These are phyloP conservation scores for Cerastis rubricosa DNA, from an alignment of 2,888 invertebrate species.

Conservation along the genomic window DNA sequence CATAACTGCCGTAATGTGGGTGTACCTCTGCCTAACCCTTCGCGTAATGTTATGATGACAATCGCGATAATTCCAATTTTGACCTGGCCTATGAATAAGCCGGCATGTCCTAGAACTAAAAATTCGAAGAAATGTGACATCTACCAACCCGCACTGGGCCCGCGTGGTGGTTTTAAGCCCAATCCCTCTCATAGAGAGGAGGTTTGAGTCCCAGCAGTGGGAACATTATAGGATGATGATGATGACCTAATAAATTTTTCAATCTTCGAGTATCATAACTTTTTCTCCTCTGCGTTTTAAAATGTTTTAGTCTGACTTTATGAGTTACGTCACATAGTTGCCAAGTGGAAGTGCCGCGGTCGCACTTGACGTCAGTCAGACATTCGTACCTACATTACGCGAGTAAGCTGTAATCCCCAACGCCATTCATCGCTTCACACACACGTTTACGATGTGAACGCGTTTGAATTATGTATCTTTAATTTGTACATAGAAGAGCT, in stretches of 20 bases:
- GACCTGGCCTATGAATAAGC: too few species aligned
- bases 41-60: not conserved
- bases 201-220: too few species aligned
- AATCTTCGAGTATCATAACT: not conserved
- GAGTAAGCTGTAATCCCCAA: not conserved
- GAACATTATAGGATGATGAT: too few species aligned
- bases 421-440: constrained; percentile 2
- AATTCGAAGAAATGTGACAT: too few species aligned
- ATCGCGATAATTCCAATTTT: too few species aligned
- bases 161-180: too few species aligned
- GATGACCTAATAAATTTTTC: too few species aligned
- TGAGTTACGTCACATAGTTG: not conserved
- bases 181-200: too few species aligned
- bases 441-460: constrained; percentile 23
- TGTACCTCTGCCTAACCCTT: not conserved
- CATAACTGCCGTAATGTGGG: not conserved
- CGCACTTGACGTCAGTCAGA: not conserved
- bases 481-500: not conserved
- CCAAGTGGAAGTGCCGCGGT: not conserved
- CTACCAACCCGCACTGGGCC: too few species aligned
- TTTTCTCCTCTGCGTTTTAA: not conserved
- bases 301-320: not conserved
- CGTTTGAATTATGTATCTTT: not conserved
- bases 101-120: too few species aligned
- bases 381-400: not conserved